Base-by-base conservation (phyloP, 2,113 vertebrate species). In the Strigops habroptila region DNA sequence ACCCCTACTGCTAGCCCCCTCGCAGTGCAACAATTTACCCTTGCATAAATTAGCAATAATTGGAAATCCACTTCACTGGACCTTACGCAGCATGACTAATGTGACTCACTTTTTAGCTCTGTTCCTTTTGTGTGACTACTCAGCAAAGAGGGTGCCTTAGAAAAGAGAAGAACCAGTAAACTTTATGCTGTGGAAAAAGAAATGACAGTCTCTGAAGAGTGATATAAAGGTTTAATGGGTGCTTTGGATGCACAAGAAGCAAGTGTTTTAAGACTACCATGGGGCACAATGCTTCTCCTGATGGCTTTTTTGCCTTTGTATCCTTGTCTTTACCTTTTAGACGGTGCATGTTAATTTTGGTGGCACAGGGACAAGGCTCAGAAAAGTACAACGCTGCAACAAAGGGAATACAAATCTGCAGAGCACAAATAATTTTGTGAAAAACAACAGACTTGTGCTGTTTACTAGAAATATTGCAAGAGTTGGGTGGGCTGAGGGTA, bases 21-120 rank as follows among this genome's bases (percentile, higher is more conserved):
- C 2, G 0, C 95, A 93, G 96, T 69, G 95, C 90, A 92, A 95
- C 95, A 86, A 96, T 96, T 94, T 97, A 96, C 80, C 88, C 93
- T 88, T 91, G 96, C 92, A 97, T 96, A 97, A 95, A 96, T 96
- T 95, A 96, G 96, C 93, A 96, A 95, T 96, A 94, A 97, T 49
- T 95, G 95, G 96, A 96, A 97, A 97, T 91, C 65, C 92, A 97
- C 92, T 94, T 97, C 95, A 87, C 93, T 92, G 96, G 96, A 95
- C 96, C 95, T 97, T 96, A 96, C 92, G 9, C 96, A 96, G 96
- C 93, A 96, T 91, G 95, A 96, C 95, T 95, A 97, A 96, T 95
- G 95, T 49, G 88, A 91, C 96, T 97, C 93, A 95, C 92, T 96
- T 97, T 96, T 96, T 93, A 96, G 67, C 86, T 92, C 96, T 84